Percentiles rank a stretch among this genome's conserved stretches.
phyloP scores from a whole-genome alignment of 2,113 vertebrate species.

The cattle (Bos taurus) region ARS-UCD2.0 NC_037352.1:19436501-19437000 shows the following conservation, averaged over 20 bases:
- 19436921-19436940: background rate
- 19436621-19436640: background rate
- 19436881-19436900: background rate
- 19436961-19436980: background rate
- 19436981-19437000: background rate
- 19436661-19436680: background rate
- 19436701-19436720: background rate
- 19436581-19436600: background rate
- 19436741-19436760: background rate
- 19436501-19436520: background rate
- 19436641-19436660: background rate
- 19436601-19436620: background rate
- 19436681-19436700: background rate
- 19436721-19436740: background rate
- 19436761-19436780: background rate
- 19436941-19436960: background rate
- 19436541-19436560: background rate
- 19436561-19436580: background rate
- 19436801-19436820: background rate
- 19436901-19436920: background rate
- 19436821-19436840: background rate
- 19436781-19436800: background rate
- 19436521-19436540: background rate
- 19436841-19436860: background rate
- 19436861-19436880: background rate